A percentile compares a stretch with the other conserved stretches of the same genome.
phyloP scores from a whole-genome alignment of 2,113 vertebrate species.

The Solenodon paradoxus region DNA sequence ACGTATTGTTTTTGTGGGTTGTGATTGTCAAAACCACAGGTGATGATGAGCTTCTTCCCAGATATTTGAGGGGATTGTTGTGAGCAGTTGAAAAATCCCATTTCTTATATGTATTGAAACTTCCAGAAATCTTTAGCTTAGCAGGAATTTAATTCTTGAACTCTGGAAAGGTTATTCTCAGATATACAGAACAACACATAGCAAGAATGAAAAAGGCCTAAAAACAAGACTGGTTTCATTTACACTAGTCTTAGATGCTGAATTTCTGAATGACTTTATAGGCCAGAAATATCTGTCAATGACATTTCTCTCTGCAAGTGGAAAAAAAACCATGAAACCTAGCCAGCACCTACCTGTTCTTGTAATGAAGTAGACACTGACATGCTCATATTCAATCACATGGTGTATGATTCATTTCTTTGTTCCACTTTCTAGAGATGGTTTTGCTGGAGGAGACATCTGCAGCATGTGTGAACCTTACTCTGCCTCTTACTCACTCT shows the following conservation, averaged over 20 bases:
- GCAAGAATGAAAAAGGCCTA: background rate
- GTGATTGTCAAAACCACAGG: background rate
- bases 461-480: background rate
- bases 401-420: background rate
- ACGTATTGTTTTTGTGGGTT: background rate
- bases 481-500: background rate
- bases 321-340: background rate
- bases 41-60: background rate
- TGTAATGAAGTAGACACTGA: background rate
- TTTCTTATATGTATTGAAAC: background rate
- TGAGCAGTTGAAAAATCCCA: background rate
- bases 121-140: conserved; percentile 5
- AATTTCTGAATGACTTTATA: background rate
- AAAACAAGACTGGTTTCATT: background rate
- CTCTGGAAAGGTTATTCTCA: background rate
- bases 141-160: background rate
- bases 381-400: background rate
- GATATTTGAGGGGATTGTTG: background rate
- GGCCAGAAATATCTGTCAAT: background rate
- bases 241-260: background rate
- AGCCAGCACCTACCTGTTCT: background rate
- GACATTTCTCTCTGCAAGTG: background rate
- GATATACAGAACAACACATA: background rate
- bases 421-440: conserved; percentile 28
- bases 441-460: background rate